Percentiles rank a stretch among this genome's conserved stretches.
These are phyloP conservation scores for Lycopodina hypogea DNA, from an alignment of 37 sponge, comb jelly and placozoan species.

Conservation along the genomic window DNA sequence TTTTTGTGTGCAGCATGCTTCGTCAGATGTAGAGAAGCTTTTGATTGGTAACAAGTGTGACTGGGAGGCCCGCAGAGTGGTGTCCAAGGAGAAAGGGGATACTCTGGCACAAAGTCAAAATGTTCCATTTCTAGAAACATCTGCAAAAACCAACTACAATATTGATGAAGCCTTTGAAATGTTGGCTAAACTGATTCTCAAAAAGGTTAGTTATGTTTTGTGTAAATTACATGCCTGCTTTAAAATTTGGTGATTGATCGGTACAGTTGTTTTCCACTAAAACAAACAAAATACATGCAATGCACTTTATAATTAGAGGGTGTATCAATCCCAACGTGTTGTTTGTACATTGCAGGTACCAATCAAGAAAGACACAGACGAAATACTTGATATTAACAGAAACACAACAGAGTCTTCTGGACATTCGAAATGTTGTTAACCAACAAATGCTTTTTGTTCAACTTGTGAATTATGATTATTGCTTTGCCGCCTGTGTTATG, in stretches of 20 bases:
- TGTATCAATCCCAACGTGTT: not conserved
- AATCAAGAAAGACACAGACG: slow-evolving; percentile 14
- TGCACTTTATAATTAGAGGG: not conserved
- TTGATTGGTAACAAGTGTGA: slow-evolving; percentile 96
- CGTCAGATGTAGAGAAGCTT: slow-evolving; percentile 85
- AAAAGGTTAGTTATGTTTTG: slow-evolving; percentile 39
- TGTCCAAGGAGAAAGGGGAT: slow-evolving; percentile 74
- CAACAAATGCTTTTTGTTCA: not conserved
- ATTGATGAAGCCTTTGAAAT: slow-evolving; percentile 73
- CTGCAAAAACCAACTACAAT: slow-evolving; percentile 83
- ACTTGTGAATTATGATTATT: too few species aligned
- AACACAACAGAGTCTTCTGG: slow-evolving; percentile 12
- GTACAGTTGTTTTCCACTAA: too few species aligned
- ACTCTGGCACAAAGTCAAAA: slow-evolving; percentile 66
- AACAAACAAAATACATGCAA: not conserved
- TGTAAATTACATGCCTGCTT: not conserved
- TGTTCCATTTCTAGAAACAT: slow-evolving; percentile 84
- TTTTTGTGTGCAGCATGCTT: slow-evolving; percentile 83
- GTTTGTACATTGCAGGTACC: slow-evolving; percentile 6
- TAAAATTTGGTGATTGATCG: not conserved
- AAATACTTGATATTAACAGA: slow-evolving; percentile 12
- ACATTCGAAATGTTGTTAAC: slow-evolving; percentile 14
- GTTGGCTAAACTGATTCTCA: slow-evolving; percentile 53
- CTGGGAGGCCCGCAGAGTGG: slow-evolving; percentile 70
- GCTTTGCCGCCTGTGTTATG: too few species aligned